Evolutionary conservation across 1,140 invertebrate species (phyloP), one percentile per base, ranked within the genome.

Genomic region (Lerema accius): DNA sequence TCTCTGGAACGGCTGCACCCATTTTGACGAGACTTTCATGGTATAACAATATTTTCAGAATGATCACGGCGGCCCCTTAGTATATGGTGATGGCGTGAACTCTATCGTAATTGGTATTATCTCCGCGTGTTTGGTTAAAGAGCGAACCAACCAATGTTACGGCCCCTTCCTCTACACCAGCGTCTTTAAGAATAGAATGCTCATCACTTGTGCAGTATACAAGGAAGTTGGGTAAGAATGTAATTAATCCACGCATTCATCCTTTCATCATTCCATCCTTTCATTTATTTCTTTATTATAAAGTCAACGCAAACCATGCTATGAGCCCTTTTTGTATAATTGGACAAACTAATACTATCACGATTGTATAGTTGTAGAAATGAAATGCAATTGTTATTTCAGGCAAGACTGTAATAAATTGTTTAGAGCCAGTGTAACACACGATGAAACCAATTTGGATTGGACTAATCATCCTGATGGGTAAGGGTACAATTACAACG

Each of bases 91-190:
- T 2, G 80, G 82, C 0, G 39, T 50, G 1, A 76, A 67, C 11
- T 42, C 78, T 0, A 26, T 78, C 4, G 76, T 83, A 0, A 77
- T 83, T 0, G 80, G 80, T 0, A 56, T 83, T 0, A 81, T 83
- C 32, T 83, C 80, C 4, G 80, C 78, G 1, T 81, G 78, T 19
- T 73, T 81, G 32, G 75, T 76, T 7, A 81, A 76, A 35, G 71
- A 80, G n/a, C 32, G 67, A 0, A 76, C 45, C 15, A 79, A 75
- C 42, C 69, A 68, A 46, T 83, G 80, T 61, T 75, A 83, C 48
- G 80, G 80, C 0, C 80, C 80, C 0, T 83, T 80, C 51, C 69
- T 83, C 3, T 83, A 75, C 53, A 84, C 81, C 5, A 83, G 80
- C 40, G 71, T 80, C 5, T 83, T 39, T 7, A 76, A 69, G 17